Evolutionary conservation across 2,113 vertebrate species (phyloP).

Genomic region (Hipposideros armiger): DNA sequence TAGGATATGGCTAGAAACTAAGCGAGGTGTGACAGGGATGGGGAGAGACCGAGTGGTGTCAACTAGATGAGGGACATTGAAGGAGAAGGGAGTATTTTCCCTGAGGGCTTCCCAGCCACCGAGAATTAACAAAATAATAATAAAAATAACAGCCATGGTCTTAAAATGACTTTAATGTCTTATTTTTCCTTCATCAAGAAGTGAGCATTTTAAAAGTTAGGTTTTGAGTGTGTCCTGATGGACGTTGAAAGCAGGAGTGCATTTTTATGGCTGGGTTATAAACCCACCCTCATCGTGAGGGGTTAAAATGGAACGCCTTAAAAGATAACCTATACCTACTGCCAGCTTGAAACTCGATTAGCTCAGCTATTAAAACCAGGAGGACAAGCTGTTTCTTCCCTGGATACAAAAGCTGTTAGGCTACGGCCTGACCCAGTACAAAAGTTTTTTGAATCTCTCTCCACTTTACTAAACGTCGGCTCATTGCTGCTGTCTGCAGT

Average conservation of each 20-base stretch:
- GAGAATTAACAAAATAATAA: not conserved
- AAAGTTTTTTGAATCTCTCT: constrained; percentile 88
- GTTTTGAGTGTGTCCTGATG: constrained; percentile 62
- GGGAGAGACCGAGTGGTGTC: not conserved
- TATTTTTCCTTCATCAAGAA: constrained; percentile 62
- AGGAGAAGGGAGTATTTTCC: not conserved
- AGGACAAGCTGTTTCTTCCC: constrained; percentile 81
- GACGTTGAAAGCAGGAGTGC: constrained; percentile 70
- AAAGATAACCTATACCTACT: constrained; percentile 75
- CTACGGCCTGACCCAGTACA: constrained; percentile 80
- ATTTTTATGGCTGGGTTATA: constrained; percentile 79
- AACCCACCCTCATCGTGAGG: constrained; percentile 67
- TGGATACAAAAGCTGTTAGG: constrained; percentile 80
- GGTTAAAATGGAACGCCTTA: constrained; percentile 75
- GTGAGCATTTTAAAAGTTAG: constrained; percentile 73
- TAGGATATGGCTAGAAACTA: not conserved
- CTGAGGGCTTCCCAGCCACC: not conserved
- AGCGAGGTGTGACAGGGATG: not conserved
- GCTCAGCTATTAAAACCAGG: constrained; percentile 81
- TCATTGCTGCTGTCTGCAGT: constrained; percentile 86
- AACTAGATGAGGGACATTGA: not conserved
- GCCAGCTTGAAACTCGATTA: constrained; percentile 79
- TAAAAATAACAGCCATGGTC: not conserved
- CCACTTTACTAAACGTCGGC: constrained; percentile 89
- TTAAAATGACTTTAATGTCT: constrained; percentile 50